Evolutionary conservation across 2,888 invertebrate species (phyloP).

Genomic region (Cyrtodaria siliqua): DNA sequence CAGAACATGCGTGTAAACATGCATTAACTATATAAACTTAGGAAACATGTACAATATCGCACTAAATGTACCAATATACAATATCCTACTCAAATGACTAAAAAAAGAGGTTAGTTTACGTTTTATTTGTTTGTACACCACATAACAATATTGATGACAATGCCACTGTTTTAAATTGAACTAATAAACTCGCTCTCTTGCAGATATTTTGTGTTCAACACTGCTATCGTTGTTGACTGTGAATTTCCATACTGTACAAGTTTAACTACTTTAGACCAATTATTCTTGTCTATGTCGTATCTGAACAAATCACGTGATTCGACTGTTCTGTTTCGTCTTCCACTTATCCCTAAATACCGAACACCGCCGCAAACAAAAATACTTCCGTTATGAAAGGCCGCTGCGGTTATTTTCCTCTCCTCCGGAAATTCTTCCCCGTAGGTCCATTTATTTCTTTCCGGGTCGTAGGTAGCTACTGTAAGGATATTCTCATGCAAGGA

Average conservation of each 20-base stretch:
- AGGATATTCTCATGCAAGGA: slow-evolving; percentile 96
- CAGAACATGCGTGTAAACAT: too few species aligned
- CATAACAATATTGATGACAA: too few species aligned
- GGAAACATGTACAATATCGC: too few species aligned
- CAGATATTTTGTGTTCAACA: slow-evolving; percentile 73
- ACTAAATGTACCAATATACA: too few species aligned
- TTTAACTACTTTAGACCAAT: slow-evolving; percentile 73
- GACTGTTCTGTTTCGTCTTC: slow-evolving; percentile 68
- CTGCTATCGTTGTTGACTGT: slow-evolving; percentile 65
- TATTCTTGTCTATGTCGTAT: slow-evolving; percentile 68
- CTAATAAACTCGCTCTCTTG: slow-evolving; percentile 73
- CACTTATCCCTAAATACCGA: slow-evolving; percentile 62
- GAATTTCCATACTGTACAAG: slow-evolving; percentile 75
- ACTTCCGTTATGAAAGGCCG: slow-evolving; percentile 59
- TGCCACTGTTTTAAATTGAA: too few species aligned
- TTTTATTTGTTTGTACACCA: too few species aligned
- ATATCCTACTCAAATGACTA: too few species aligned
- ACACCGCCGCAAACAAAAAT: slow-evolving; percentile 79
- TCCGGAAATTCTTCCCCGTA: slow-evolving; percentile 78
- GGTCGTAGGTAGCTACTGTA: slow-evolving; percentile 94
- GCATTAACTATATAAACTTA: too few species aligned
- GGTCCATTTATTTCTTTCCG: slow-evolving; percentile 90
- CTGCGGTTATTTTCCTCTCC: slow-evolving; percentile 73
- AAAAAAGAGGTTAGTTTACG: too few species aligned
- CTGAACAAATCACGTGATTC: slow-evolving; percentile 78